Conservation (phyloP, 2,888 invertebrate genomes). For the Meganola albula region DNA sequence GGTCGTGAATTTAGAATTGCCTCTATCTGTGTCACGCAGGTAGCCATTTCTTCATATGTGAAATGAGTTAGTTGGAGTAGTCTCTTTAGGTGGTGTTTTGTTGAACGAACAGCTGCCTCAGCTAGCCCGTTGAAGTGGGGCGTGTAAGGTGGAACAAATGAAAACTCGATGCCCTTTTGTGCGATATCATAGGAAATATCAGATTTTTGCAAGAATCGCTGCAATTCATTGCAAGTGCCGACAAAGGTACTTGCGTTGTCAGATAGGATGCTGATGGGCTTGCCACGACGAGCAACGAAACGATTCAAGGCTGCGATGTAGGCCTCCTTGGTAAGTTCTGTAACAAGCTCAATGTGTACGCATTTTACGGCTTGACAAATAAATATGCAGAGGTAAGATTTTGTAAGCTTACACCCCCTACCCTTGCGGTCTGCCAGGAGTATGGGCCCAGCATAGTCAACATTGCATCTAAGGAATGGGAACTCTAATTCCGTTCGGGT, state of each 20-base stretch:
- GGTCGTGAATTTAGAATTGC: conserved; percentile 18
- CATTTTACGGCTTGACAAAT: conserved; percentile 2
- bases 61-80: conserved; percentile 8
- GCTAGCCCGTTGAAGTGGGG: conserved; percentile 16
- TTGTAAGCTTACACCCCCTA: conserved; percentile 2
- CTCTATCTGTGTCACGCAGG: conserved; percentile 15
- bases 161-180: conserved; percentile 9
- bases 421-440: conserved; percentile 13
- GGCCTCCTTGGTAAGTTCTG: conserved; percentile 1
- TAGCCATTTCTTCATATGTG: conserved; percentile 18
- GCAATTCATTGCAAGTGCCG: conserved; percentile 1
- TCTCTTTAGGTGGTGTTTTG: conserved; percentile 13
- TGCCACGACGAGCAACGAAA: conserved; percentile 5
- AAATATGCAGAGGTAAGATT: conserved; percentile 1
- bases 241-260: conserved; percentile 4
- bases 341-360: conserved; percentile 6
- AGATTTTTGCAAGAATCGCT: not conserved
- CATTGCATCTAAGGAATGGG: conserved; percentile 3
- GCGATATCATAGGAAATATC: conserved; percentile 3
- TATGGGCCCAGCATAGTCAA: conserved; percentile 14
- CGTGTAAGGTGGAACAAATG: conserved; percentile 10
- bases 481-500: not conserved
- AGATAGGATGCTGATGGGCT: conserved; percentile 2
- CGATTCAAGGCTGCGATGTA: conserved; percentile 5
- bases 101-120: conserved; percentile 15